Evolutionary conservation across 1,140 invertebrate species (phyloP).

Genomic region (Harpegnathos saltator): DNA sequence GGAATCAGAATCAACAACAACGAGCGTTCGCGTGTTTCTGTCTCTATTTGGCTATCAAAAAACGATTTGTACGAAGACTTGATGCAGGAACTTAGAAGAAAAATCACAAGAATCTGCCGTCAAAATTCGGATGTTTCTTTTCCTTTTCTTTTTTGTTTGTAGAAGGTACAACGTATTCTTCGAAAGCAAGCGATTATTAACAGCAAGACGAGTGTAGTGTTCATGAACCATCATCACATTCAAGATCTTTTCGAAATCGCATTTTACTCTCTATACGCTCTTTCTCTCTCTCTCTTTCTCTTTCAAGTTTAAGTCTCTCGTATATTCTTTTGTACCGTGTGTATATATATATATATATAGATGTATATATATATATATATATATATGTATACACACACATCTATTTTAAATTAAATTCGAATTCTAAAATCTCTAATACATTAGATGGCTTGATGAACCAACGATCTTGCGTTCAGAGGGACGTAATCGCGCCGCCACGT

Average conservation of each 20-base stretch:
- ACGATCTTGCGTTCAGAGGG: conserved; percentile 24
- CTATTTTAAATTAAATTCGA: conserved; percentile 38
- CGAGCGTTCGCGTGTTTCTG: neutral
- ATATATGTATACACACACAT: neutral
- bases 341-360: no score
- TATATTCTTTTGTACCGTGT: no score
- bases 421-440: conserved; percentile 61
- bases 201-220: neutral
- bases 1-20: conserved; percentile 26
- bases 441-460: conserved; percentile 60
- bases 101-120: conserved; percentile 9
- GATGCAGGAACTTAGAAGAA: conserved; percentile 66
- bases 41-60: conserved; percentile 34
- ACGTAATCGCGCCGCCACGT: conserved; percentile 27
- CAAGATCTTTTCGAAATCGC: conserved; percentile 9
- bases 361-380: neutral
- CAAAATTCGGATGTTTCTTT: neutral
- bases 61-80: conserved; percentile 61
- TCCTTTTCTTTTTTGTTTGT: neutral
- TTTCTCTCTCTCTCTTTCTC: no score
- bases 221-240: conserved; percentile 30
- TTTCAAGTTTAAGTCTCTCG: no score
- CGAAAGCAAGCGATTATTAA: conserved; percentile 29
- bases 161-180: neutral
- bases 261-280: conserved; percentile 13